These are phyloP conservation scores for Perca flavescens DNA, from an alignment of 2,113 vertebrate genomes.

Conservation along the genomic window DNA sequence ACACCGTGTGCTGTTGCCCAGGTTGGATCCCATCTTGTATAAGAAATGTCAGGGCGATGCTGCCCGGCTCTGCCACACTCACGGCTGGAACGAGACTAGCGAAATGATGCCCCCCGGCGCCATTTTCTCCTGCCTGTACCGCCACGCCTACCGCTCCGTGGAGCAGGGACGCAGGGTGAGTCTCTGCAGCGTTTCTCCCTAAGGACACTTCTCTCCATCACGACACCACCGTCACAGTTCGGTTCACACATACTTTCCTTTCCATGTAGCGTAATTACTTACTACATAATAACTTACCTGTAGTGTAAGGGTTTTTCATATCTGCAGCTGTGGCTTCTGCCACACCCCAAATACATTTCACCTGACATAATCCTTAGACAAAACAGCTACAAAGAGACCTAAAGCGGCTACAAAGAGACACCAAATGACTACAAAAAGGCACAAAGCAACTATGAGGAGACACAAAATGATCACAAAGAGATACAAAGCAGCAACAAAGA, in stretches of 20 bases:
- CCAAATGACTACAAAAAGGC: too few relatives aligned
- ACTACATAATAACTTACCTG: too few relatives aligned
- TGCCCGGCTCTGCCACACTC: conserved; percentile 92
- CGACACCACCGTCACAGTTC: not conserved
- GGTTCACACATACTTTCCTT: not conserved
- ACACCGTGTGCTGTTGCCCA: conserved; percentile 54
- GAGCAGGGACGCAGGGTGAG: conserved; percentile 93
- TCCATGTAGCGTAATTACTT: not conserved
- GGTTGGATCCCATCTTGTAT: conserved; percentile 93
- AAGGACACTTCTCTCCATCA: not conserved
- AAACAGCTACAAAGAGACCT: too few relatives aligned
- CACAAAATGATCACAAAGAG: too few relatives aligned
- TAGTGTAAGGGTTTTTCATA: too few relatives aligned
- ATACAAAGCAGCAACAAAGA: too few relatives aligned
- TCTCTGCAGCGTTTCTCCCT: not conserved
- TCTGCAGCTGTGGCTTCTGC: not conserved
- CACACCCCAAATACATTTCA: not conserved
- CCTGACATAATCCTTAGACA: too few relatives aligned
- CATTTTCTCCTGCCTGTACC: conserved; percentile 95
- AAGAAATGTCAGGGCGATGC: conserved; percentile 96
- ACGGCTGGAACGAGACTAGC: conserved; percentile 95
- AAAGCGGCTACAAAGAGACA: too few relatives aligned
- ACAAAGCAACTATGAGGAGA: too few relatives aligned
- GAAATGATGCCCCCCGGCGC: conserved; percentile 93
- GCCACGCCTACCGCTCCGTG: conserved; percentile 95